phyloP scores from a whole-genome alignment of 2,797 vertebrate genomes.

The Oceanodroma leucorhoa region DNA sequence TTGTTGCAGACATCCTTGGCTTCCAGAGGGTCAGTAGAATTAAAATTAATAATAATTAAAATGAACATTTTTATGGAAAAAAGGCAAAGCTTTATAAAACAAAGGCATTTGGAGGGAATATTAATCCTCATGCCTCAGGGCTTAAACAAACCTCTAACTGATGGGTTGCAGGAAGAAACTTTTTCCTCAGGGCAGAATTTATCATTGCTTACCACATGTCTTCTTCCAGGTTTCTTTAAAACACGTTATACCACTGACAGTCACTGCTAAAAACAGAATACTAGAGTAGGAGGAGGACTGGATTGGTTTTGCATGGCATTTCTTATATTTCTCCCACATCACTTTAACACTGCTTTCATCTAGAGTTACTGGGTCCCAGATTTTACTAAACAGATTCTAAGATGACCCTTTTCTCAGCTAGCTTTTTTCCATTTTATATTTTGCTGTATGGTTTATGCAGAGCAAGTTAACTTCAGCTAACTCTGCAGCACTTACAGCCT shows the following conservation, averaged over 20 bases:
- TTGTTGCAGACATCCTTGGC: background rate
- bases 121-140: background rate
- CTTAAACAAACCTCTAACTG: conserved; percentile 7
- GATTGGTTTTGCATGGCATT: background rate
- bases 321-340: background rate
- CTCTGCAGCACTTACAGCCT: background rate
- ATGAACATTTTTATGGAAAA: background rate
- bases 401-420: background rate
- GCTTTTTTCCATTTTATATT: background rate
- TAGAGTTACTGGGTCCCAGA: background rate
- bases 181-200: conserved; percentile 28
- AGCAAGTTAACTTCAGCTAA: background rate
- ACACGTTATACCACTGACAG: background rate
- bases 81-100: background rate
- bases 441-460: background rate
- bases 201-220: conserved; percentile 2
- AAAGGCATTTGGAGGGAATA: background rate
- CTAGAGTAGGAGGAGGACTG: background rate
- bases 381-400: conserved; percentile 1
- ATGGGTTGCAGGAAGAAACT: background rate
- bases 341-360: background rate
- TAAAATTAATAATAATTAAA: background rate
- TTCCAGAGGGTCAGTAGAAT: background rate
- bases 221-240: conserved; percentile 29
- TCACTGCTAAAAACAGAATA: conserved; percentile 23